A percentile compares a stretch with the other conserved stretches of the same genome.
phyloP scores from a whole-genome alignment of 2,113 vertebrate genomes.

The Haemorhous mexicanus region DNA sequence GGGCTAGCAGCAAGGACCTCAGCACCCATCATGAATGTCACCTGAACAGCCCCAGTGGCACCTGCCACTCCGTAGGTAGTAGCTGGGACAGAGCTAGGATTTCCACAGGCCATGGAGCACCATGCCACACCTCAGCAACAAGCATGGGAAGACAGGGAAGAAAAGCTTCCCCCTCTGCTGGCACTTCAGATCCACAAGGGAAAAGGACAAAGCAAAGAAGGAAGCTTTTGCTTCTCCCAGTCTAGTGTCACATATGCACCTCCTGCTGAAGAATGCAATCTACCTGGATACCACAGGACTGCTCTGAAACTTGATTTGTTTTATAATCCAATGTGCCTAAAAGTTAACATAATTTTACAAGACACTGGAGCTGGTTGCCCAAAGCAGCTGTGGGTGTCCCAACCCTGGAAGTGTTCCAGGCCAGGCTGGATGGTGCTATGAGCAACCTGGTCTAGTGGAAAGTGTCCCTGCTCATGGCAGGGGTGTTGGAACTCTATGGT shows the following conservation, averaged over 20 bases:
- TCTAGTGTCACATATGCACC: background rate
- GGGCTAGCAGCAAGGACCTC: background rate
- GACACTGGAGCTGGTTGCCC: background rate
- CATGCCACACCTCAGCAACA: rapidly evolving
- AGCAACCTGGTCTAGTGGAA: background rate
- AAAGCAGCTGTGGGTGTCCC: background rate
- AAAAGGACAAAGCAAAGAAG: background rate
- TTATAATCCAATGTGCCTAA: background rate
- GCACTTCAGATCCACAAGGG: background rate
- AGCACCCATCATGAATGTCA: rapidly evolving
- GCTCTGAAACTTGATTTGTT: background rate
- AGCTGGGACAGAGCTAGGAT: background rate
- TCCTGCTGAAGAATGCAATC: background rate
- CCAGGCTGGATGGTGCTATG: background rate
- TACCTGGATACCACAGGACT: background rate
- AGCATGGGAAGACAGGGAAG: rapidly evolving
- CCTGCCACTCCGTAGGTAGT: background rate
- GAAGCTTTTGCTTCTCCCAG: background rate
- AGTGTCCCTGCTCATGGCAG: background rate
- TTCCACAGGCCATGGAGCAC: background rate
- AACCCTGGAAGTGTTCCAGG: background rate
- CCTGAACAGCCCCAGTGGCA: background rate
- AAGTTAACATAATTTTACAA: background rate
- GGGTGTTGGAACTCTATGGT: background rate
- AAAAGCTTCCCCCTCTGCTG: background rate